Percentiles rank a stretch among this genome's conserved stretches.
Conservation (phyloP, 2,113 vertebrate genomes). For the Ifrita kowaldi region DNA sequence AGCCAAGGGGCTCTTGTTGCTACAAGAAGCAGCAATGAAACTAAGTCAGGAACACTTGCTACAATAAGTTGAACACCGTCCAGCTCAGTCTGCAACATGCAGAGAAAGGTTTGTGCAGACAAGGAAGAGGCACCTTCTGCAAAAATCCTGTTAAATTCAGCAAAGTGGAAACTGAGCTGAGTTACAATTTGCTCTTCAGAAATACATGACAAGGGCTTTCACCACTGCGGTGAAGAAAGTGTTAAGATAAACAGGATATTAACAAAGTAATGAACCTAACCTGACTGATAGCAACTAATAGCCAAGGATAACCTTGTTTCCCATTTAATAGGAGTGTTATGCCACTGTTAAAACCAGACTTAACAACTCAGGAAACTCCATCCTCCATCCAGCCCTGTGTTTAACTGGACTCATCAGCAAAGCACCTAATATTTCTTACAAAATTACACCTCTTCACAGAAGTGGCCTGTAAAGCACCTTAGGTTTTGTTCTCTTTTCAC, state of each 20-base stretch:
- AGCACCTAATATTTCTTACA: background rate
- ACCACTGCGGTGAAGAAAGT: background rate
- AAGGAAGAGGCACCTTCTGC: background rate
- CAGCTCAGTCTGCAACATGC: background rate
- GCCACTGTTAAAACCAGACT: background rate
- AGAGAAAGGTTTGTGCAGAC: background rate
- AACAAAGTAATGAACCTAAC: background rate
- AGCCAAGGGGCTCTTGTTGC: background rate
- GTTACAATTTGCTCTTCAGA: background rate
- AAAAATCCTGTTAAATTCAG: background rate
- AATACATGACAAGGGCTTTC: background rate
- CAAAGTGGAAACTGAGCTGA: background rate
- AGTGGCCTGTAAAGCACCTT: background rate
- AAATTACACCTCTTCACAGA: background rate
- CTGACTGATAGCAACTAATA: background rate
- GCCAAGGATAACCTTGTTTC: background rate
- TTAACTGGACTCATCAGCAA: background rate
- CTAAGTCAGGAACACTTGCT: background rate
- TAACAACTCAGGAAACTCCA: background rate
- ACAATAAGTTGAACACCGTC: background rate
- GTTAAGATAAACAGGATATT: background rate
- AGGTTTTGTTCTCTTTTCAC: background rate
- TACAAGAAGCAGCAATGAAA: background rate
- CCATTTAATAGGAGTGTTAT: background rate
- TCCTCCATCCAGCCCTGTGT: background rate